Percentiles rank a stretch among this genome's conserved stretches.
Evolutionary conservation across 2,113 vertebrate species (phyloP).

Genomic region (Odobenus rosmarus): DNA sequence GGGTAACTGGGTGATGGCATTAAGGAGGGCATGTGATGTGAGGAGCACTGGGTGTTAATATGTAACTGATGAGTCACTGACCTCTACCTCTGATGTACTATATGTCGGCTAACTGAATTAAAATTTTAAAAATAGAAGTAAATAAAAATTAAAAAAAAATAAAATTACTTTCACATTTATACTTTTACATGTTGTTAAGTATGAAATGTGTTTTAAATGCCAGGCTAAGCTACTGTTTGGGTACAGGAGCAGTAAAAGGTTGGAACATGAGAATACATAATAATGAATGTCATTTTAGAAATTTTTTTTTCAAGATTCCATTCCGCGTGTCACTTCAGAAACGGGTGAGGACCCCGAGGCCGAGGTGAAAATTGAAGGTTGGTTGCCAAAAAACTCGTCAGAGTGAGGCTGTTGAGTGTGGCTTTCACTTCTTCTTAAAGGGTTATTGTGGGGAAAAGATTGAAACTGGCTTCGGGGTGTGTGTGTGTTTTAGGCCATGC

Average conservation of each 20-base stretch:
- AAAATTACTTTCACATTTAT: background rate
- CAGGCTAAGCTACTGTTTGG: background rate
- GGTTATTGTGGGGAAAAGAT: too few species aligned
- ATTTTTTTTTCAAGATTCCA: conserved; percentile 77
- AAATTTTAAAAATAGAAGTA: background rate
- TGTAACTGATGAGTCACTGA: too few species aligned
- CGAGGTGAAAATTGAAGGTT: conserved; percentile 85
- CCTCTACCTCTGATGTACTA: too few species aligned
- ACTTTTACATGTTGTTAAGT: background rate
- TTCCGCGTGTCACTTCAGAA: conserved; percentile 71
- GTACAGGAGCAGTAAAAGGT: rapidly evolving
- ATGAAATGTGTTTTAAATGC: background rate
- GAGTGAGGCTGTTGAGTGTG: background rate
- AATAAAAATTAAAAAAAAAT: background rate
- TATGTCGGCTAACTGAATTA: too few species aligned
- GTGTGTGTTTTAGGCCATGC: background rate
- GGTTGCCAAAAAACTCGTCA: conserved; percentile 21
- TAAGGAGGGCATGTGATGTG: too few species aligned
- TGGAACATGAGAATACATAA: background rate
- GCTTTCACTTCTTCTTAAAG: background rate
- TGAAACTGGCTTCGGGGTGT: background rate
- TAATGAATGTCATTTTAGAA: conserved; percentile 37
- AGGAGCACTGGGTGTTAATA: too few species aligned
- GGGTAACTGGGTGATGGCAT: too few species aligned
- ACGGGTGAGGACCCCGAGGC: conserved; percentile 80